Evolutionary conservation across 2,797 vertebrate genomes (phyloP), one percentile per base, ranked within the genome.

Genomic region (Pogonophryne albipinna): DNA sequence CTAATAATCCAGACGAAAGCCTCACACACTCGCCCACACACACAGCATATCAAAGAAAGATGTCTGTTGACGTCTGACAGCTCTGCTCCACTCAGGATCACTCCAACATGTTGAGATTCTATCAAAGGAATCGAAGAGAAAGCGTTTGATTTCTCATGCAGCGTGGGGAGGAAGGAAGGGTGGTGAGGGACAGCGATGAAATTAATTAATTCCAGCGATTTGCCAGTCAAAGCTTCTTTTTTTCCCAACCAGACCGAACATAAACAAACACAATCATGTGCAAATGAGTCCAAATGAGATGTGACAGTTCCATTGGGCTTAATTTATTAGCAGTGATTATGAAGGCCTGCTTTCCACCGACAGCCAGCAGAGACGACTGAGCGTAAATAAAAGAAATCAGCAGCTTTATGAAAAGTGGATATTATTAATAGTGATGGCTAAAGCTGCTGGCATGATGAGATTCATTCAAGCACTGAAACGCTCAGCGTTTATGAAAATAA

Each of bases 311-410:
- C 92, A 92, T 92, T 90, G 91, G 92, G 88, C 72, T 93, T 93
- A 86, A 94, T 94, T 94, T 93, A 95, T 95, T 94, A 95, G 90
- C 80, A 66, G 84, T 90, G 92, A 94, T 95, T 94, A 94, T 85
- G 83, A 72, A 44, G 84, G 74, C 85, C 87, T 3, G 65, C 78
- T 91, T 89, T 88, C 83, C 80, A 85, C 89, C 78, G 78, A 79
- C 91, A 84, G 89, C 77, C 76, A 83, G 83, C 87, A 71, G 87
- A 88, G 76, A 90, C 68, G 80, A 78, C 81, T 69, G 78, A 85
- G 88, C 71, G 78, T 89, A 91, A 92, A 94, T 92, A 91, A 92
- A 93, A 90, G 85, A 91, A 94, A 94, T 91, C 88, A 92, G 85
- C 78, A 76, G 85, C 84, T 88, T 87, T 86, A 91, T 92, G 89